Evolutionary conservation across 2,888 invertebrate genomes (phyloP).

Genomic region (Odontomyia ornata): DNA sequence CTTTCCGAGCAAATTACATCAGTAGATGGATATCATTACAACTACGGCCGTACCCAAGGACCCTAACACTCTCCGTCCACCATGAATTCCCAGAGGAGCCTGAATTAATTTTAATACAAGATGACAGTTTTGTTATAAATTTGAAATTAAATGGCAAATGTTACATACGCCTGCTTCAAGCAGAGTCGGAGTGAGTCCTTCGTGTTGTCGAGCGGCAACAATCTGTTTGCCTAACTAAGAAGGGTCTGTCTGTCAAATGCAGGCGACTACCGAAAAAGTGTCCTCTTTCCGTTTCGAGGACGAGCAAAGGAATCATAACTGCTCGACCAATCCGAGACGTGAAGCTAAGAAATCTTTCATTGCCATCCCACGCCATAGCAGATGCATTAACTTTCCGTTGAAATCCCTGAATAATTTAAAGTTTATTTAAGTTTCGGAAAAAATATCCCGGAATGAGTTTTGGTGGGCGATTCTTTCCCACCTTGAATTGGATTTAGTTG

Average conservation of each 20-base stretch:
- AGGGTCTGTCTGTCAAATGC: constrained; percentile 37
- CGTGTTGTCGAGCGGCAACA: not conserved
- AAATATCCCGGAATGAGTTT: not conserved
- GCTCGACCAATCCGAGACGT: not conserved
- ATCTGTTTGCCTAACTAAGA: not conserved
- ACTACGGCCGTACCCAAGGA: no score
- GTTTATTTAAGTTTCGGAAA: constrained; percentile 10
- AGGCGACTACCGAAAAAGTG: not conserved
- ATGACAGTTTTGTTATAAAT: constrained; percentile 48
- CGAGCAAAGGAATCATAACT: not conserved
- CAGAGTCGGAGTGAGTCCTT: not conserved
- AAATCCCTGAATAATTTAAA: constrained; percentile 41
- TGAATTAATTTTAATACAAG: constrained; percentile 48
- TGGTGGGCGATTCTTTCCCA: not conserved
- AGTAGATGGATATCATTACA: no score
- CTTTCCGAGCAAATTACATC: no score
- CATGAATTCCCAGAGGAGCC: not conserved
- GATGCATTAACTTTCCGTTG: constrained; percentile 7
- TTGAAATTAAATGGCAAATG: constrained; percentile 48
- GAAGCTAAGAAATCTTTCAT: not conserved
- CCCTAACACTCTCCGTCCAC: no score
- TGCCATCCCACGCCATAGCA: not conserved
- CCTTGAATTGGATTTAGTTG: constrained; percentile 2
- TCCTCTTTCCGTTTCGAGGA: not conserved
- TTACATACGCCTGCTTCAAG: constrained; percentile 45